Evolutionary conservation across 2,888 invertebrate species (phyloP).

Genomic region (Acronicta aceris): DNA sequence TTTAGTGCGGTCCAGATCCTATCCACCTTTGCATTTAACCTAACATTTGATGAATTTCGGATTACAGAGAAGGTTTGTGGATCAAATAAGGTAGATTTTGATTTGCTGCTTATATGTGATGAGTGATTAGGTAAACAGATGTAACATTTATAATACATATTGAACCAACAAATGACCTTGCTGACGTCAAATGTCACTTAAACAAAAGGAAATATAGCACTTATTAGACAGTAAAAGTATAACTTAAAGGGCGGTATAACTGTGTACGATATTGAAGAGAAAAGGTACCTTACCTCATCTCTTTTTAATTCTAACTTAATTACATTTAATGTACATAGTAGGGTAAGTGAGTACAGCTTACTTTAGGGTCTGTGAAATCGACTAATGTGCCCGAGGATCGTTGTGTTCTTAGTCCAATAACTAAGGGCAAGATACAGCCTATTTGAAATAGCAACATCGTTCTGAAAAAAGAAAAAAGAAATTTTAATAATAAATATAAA

Average conservation of each 20-base stretch:
- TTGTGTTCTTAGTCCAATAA: conserved; percentile 41
- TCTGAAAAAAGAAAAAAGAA: conserved; percentile 44
- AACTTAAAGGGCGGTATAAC: too few relatives aligned
- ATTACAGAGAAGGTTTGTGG: too few relatives aligned
- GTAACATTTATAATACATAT: too few relatives aligned
- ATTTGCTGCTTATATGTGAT: too few relatives aligned
- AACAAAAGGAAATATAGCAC: too few relatives aligned
- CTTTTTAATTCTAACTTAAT: conserved; percentile 1
- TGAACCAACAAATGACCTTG: too few relatives aligned
- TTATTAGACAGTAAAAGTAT: too few relatives aligned
- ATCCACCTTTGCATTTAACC: too few relatives aligned
- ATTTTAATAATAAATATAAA: neutral
- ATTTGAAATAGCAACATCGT: conserved; percentile 59
- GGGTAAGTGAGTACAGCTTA: conserved; percentile 46
- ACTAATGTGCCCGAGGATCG: conserved; percentile 76
- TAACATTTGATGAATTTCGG: too few relatives aligned
- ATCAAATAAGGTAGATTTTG: too few relatives aligned
- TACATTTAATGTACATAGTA: neutral
- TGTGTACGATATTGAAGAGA: neutral
- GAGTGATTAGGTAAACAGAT: too few relatives aligned
- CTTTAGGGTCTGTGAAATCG: conserved; percentile 82
- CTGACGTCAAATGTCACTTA: too few relatives aligned
- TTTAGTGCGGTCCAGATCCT: neutral
- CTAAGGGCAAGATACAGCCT: conserved; percentile 57
- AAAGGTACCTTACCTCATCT: neutral